Conservation (phyloP, 2,888 invertebrate species). For the Cataglyphis rosenhaueri region DNA sequence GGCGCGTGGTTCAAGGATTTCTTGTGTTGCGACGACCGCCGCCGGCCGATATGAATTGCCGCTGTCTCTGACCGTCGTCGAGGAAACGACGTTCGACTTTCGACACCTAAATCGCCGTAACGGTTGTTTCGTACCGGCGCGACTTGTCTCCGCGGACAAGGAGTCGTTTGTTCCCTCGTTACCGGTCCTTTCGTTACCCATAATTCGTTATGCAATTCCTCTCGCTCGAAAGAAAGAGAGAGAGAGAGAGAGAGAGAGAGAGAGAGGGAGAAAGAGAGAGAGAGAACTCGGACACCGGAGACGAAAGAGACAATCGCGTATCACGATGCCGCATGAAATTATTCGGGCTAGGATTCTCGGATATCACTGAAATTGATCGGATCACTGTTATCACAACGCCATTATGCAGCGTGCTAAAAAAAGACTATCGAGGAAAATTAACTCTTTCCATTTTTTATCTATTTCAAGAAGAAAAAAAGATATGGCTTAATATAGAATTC, state of each 20-base stretch:
- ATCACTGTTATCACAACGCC: constrained; percentile 14
- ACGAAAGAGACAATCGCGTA: constrained; percentile 23
- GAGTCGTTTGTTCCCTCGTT: constrained; percentile 57
- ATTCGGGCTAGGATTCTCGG: constrained; percentile 9
- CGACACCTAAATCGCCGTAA: constrained; percentile 59
- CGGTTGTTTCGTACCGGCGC: constrained; percentile 54
- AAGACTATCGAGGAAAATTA: not conserved
- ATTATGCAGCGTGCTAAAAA: not conserved
- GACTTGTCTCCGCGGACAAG: constrained; percentile 51
- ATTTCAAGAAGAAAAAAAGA: not conserved
- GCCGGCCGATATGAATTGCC: constrained; percentile 29
- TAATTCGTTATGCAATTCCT: constrained; percentile 55
- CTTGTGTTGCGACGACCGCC: constrained; percentile 20
- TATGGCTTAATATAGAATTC: not conserved
- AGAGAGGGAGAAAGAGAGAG: not conserved
- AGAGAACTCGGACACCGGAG: not conserved
- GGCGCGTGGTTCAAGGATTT: constrained; percentile 43
- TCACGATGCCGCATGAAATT: constrained; percentile 23
- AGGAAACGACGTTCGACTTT: constrained; percentile 51
- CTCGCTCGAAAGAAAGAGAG: not conserved
- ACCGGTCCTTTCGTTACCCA: constrained; percentile 50
- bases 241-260: not conserved
- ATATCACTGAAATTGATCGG: constrained; percentile 22
- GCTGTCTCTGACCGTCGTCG: constrained; percentile 24
- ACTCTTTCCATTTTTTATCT: not conserved